A percentile compares a stretch with the other conserved stretches of the same genome.
Evolutionary conservation across 1,140 invertebrate species (phyloP).

Genomic region (Magallana gigas): DNA sequence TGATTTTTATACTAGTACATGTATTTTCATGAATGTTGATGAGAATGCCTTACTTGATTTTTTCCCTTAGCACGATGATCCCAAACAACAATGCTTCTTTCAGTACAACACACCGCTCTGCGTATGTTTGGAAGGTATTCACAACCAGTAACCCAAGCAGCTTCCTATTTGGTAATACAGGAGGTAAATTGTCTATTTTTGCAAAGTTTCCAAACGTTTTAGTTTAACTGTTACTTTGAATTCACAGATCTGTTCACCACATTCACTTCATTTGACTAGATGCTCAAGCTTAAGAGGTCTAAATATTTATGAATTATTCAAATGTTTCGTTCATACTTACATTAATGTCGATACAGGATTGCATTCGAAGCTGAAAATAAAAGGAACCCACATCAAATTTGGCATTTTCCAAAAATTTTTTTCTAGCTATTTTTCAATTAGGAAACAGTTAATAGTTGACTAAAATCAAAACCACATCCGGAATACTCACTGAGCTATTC

Average conservation of each 20-base stretch:
- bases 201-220: too few relatives aligned
- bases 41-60: conserved; percentile 66
- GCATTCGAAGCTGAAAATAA: conserved; percentile 72
- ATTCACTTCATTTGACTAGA: too few relatives aligned
- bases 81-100: conserved; percentile 76
- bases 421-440: background rate
- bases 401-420: background rate
- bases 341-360: conserved; percentile 74
- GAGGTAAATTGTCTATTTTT: too few relatives aligned
- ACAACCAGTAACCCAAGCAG: conserved; percentile 77
- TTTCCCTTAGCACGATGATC: conserved; percentile 78
- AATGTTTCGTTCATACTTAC: conserved; percentile 65
- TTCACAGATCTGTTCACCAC: too few relatives aligned
- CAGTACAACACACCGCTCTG: conserved; percentile 74
- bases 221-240: too few relatives aligned
- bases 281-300: too few relatives aligned
- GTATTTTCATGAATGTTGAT: too few relatives aligned
- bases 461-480: background rate
- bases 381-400: background rate
- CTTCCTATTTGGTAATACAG: conserved; percentile 61
- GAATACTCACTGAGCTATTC: conserved; percentile 71
- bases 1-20: too few relatives aligned
- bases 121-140: conserved; percentile 76
- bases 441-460: background rate
- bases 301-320: too few relatives aligned